These are phyloP conservation scores for Drosophila mojavensis DNA, from an alignment of 1,140 invertebrate genomes.

Conservation along the genomic window DNA sequence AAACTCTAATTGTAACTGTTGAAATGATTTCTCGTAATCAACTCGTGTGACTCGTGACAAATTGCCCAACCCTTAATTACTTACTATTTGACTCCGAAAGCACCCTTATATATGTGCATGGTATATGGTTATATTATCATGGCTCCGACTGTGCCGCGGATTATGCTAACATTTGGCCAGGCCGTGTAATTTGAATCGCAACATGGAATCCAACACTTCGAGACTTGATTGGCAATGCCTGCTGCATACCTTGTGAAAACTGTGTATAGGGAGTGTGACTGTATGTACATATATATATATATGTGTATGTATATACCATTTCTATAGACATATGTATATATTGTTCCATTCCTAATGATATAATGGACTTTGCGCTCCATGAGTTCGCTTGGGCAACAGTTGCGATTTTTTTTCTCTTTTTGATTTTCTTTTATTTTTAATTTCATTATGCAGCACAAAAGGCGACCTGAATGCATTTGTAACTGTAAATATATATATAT, in stretches of 20 bases:
- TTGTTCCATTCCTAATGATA: slow-evolving; percentile 74
- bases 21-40: slow-evolving; percentile 1
- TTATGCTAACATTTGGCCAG: slow-evolving; percentile 60
- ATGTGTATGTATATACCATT: slow-evolving; percentile 31
- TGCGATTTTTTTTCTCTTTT: slow-evolving; percentile 60
- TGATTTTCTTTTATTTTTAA: slow-evolving; percentile 49
- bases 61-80: slow-evolving; percentile 19
- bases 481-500: not conserved
- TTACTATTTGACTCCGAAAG: slow-evolving; percentile 6
- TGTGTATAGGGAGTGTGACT: slow-evolving; percentile 45
- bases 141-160: slow-evolving; percentile 46
- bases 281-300: slow-evolving; percentile 33
- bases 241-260: slow-evolving; percentile 14
- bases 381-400: slow-evolving; percentile 63
- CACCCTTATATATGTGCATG: slow-evolving; percentile 19
- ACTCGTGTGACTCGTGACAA: slow-evolving; percentile 20
- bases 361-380: slow-evolving; percentile 65
- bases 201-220: slow-evolving; percentile 40
- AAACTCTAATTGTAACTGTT: not conserved
- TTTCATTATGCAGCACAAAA: slow-evolving; percentile 80
- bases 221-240: slow-evolving; percentile 44
- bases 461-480: slow-evolving; percentile 42
- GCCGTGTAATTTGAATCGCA: slow-evolving; percentile 69
- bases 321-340: not conserved
- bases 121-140: slow-evolving; percentile 8